These are phyloP conservation scores for Lepisosteus oculatus DNA, from an alignment of 2,113 vertebrate genomes.

Conservation along the genomic window DNA sequence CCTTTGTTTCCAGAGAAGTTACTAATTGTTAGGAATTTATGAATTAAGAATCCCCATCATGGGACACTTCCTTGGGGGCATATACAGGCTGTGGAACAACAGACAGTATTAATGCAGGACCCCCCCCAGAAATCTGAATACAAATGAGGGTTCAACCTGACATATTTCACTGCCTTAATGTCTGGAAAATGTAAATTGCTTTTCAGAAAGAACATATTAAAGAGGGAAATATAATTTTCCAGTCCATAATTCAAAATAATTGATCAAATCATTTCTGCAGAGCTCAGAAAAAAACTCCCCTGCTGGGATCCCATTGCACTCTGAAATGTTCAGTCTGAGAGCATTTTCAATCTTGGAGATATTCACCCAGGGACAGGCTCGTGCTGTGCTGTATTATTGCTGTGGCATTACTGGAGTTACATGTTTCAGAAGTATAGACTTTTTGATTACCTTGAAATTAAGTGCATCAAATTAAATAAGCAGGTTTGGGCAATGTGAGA, in stretches of 20 bases:
- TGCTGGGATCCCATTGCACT: neutral
- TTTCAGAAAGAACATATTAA: neutral
- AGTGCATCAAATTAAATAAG: neutral
- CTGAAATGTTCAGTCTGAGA: neutral
- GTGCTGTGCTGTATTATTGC: neutral
- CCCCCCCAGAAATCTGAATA: too few species aligned
- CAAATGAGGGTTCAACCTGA: too few species aligned
- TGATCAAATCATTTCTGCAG: neutral
- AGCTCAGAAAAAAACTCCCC: neutral
- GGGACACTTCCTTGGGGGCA: neutral
- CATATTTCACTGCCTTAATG: neutral
- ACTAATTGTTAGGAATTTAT: too few species aligned
- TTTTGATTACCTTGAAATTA: neutral
- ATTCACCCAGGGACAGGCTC: neutral
- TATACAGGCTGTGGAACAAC: neutral
- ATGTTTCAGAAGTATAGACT: neutral
- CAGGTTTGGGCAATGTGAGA: neutral
- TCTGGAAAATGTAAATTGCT: neutral
- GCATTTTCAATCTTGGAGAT: neutral
- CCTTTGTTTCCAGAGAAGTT: too few species aligned
- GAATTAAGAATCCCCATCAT: too few species aligned
- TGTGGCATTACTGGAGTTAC: neutral
- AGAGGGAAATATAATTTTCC: neutral
- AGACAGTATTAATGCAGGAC: too few species aligned
- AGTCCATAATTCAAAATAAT: conserved; percentile 3